These are phyloP conservation scores for Micropoecilia bifurca DNA, from an alignment of 2,797 vertebrate species.

Conservation along the genomic window DNA sequence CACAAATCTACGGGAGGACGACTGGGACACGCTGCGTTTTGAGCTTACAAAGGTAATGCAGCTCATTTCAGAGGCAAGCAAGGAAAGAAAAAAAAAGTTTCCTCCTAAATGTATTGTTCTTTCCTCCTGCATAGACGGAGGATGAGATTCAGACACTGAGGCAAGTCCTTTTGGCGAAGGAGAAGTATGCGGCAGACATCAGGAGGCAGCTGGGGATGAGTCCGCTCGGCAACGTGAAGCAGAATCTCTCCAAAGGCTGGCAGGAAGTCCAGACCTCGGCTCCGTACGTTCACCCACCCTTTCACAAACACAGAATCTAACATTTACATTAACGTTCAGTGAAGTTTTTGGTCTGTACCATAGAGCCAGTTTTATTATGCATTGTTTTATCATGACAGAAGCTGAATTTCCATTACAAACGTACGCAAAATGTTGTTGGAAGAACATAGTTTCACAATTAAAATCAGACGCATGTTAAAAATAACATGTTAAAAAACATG, in stretches of 20 bases:
- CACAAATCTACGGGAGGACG: slow-evolving; percentile 85
- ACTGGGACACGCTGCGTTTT: slow-evolving; percentile 84
- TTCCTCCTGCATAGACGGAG: slow-evolving; percentile 83
- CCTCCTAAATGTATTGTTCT: not conserved
- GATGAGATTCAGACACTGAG: slow-evolving; percentile 94
- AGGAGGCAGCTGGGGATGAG: slow-evolving; percentile 91
- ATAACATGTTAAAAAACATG: too few relatives aligned
- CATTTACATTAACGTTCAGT: not conserved
- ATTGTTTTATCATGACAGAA: slow-evolving; percentile 19
- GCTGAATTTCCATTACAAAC: too few relatives aligned
- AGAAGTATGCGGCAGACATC: slow-evolving; percentile 90
- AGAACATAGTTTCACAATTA: too few relatives aligned
- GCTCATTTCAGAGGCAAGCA: not conserved
- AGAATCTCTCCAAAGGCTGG: slow-evolving; percentile 92
- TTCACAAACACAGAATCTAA: not conserved
- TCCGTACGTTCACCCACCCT: slow-evolving; percentile 84
- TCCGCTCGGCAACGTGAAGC: slow-evolving; percentile 88
- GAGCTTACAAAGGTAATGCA: slow-evolving; percentile 89
- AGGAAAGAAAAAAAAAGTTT: not conserved
- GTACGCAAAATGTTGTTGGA: too few relatives aligned
- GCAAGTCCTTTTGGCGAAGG: slow-evolving; percentile 92
- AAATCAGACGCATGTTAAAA: too few relatives aligned
- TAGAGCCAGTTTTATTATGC: slow-evolving; percentile 1
- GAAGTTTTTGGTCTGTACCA: not conserved
- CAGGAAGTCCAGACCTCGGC: slow-evolving; percentile 92